phyloP scores from a whole-genome alignment of 2,113 vertebrate species.

The Amazona vittata region DNA sequence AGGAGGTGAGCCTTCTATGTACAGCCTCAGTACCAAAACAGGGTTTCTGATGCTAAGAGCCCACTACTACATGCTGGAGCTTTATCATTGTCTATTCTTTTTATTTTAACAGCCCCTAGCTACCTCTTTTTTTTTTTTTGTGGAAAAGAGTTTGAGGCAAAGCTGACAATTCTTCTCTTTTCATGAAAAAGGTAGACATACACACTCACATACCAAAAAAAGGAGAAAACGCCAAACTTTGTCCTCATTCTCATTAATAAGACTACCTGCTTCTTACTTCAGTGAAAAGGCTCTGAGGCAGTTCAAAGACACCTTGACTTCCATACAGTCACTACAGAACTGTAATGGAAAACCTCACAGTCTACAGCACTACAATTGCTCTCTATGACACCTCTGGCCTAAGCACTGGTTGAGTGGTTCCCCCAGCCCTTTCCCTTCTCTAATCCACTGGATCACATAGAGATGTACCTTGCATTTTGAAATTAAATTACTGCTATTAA shows the following conservation, averaged over 20 bases:
- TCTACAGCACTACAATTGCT: rapidly evolving
- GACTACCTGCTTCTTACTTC: neutral
- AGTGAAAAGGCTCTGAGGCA: neutral
- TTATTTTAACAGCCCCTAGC: neutral
- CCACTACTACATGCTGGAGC: rapidly evolving
- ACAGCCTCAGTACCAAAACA: neutral
- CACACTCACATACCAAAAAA: neutral
- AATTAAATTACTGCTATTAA: neutral
- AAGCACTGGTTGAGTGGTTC: neutral
- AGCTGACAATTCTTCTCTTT: neutral
- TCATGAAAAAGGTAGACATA: neutral
- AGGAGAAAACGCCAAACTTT: neutral
- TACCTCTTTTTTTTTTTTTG: neutral
- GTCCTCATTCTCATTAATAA: neutral
- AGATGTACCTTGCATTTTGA: neutral
- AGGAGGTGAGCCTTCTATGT: neutral
- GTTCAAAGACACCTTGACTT: neutral
- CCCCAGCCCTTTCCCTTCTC: neutral
- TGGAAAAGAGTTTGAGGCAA: neutral
- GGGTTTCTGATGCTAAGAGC: neutral
- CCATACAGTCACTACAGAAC: neutral
- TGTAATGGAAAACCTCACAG: neutral
- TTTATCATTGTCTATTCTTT: neutral
- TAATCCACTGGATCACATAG: neutral
- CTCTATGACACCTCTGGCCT: neutral